Conservation (phyloP, 2,797 vertebrate species). For the Esox masquinongy region DNA sequence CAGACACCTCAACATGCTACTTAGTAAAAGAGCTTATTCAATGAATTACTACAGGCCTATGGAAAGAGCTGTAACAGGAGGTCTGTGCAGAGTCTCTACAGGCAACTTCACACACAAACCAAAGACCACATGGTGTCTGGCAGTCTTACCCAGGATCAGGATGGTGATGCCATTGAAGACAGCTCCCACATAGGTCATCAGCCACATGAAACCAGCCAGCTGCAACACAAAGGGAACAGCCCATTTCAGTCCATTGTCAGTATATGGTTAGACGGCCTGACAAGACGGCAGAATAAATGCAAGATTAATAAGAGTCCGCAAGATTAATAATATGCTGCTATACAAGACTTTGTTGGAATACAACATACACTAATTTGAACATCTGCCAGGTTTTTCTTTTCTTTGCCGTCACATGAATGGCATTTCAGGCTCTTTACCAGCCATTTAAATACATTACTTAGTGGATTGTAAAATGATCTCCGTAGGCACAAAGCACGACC, state of each 20-base stretch:
- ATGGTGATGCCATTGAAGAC: constrained; percentile 84
- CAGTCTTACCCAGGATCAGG: constrained; percentile 78
- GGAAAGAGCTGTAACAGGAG: background rate
- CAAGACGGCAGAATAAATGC: background rate
- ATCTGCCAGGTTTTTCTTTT: too few species aligned
- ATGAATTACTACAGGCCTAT: background rate
- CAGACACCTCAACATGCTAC: background rate
- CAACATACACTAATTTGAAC: background rate
- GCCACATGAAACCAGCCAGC: constrained; percentile 85
- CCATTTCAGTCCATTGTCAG: background rate
- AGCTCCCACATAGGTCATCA: constrained; percentile 83
- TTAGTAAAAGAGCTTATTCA: background rate
- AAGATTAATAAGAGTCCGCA: background rate
- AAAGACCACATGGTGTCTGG: background rate
- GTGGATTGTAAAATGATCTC: background rate
- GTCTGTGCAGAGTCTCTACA: background rate
- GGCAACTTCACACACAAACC: background rate
- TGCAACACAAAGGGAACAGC: constrained; percentile 38
- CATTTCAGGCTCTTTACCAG: background rate
- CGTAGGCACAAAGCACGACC: background rate
- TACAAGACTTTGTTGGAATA: background rate
- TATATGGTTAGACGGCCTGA: background rate
- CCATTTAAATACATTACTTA: background rate
- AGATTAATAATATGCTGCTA: background rate
- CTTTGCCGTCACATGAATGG: constrained; percentile 2